Conservation (phyloP, 2,797 vertebrate species). For the Phoxinus dragarum region DNA sequence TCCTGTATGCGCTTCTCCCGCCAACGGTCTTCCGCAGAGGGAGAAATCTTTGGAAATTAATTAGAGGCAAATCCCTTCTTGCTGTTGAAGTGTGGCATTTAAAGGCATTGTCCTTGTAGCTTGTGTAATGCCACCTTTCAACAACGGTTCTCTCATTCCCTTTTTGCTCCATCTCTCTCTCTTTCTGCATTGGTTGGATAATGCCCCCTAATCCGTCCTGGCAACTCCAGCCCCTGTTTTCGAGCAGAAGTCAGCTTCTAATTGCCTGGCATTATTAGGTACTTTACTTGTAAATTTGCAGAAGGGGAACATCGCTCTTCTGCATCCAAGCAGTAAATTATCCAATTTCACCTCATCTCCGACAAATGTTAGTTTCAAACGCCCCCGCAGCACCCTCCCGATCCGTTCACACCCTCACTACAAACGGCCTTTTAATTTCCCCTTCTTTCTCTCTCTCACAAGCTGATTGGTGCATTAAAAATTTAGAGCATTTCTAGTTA, state of each 20-base stretch:
- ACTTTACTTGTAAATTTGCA: conserved; percentile 85
- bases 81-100: conserved; percentile 82
- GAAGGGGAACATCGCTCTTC: conserved; percentile 80
- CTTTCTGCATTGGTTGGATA: conserved; percentile 50
- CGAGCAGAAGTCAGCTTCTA: conserved; percentile 75
- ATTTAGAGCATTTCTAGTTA: conserved; percentile 64
- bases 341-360: conserved; percentile 82
- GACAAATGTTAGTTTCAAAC: conserved; percentile 66
- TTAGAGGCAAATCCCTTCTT: conserved; percentile 81
- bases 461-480: conserved; percentile 63
- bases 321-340: conserved; percentile 85
- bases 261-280: conserved; percentile 83
- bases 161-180: conserved; percentile 11
- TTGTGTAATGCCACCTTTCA: conserved; percentile 76
- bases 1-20: conserved; percentile 66
- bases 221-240: conserved; percentile 77
- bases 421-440: conserved; percentile 24
- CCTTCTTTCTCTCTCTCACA: conserved; percentile 58
- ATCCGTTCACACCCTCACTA: conserved; percentile 45
- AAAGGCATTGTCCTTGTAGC: conserved; percentile 79
- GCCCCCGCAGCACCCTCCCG: conserved; percentile 26
- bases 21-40: conserved; percentile 70
- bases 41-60: conserved; percentile 80
- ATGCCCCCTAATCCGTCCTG: conserved; percentile 81
- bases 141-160: conserved; percentile 70